A percentile compares a stretch with the other conserved stretches of the same genome.
phyloP scores from a whole-genome alignment of 2,888 invertebrate species.

The Aproaerema taeniolella region DNA sequence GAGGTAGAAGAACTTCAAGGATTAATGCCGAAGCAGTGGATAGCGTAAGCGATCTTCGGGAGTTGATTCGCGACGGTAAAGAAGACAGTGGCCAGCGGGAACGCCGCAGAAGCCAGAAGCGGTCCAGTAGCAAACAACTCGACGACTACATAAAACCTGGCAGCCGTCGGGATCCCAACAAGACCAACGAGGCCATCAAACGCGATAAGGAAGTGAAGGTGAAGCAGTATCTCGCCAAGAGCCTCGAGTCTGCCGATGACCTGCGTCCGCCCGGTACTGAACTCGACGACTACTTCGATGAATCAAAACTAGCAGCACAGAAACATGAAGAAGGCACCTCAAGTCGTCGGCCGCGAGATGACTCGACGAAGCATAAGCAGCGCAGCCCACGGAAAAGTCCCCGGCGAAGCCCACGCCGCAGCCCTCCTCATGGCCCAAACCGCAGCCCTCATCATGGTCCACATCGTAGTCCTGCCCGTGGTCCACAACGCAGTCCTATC shows the following conservation, averaged over 20 bases:
- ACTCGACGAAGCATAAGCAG: slow-evolving; percentile 10
- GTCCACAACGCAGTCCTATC: slow-evolving; percentile 34
- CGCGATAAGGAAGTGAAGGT: slow-evolving; percentile 66
- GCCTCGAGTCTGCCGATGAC: slow-evolving; percentile 52
- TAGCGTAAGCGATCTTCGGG: slow-evolving; percentile 47
- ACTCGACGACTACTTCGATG: slow-evolving; percentile 55
- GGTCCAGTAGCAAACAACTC: slow-evolving; percentile 29
- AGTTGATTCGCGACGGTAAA: slow-evolving; percentile 37
- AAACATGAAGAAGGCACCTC: slow-evolving; percentile 19
- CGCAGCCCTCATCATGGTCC: slow-evolving; percentile 26
- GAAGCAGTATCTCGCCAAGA: slow-evolving; percentile 59
- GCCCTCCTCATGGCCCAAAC: slow-evolving; percentile 18
- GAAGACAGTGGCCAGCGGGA: background rate
- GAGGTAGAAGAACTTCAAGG: slow-evolving; percentile 24
- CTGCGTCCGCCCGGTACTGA: slow-evolving; percentile 66
- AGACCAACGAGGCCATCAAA: slow-evolving; percentile 63
- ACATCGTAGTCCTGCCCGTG: slow-evolving; percentile 22
- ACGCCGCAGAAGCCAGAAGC: slow-evolving; percentile 10
- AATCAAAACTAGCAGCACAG: slow-evolving; percentile 27
- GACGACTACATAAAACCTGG: slow-evolving; percentile 60
- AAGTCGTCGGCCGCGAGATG: slow-evolving; percentile 2
- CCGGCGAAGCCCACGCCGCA: slow-evolving; percentile 24
- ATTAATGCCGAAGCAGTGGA: slow-evolving; percentile 36
- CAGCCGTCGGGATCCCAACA: slow-evolving; percentile 60
- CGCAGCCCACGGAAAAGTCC: slow-evolving; percentile 21